These are phyloP conservation scores for Pantelozetes paolii DNA, from an alignment of 2,888 invertebrate genomes.

Conservation along the genomic window DNA sequence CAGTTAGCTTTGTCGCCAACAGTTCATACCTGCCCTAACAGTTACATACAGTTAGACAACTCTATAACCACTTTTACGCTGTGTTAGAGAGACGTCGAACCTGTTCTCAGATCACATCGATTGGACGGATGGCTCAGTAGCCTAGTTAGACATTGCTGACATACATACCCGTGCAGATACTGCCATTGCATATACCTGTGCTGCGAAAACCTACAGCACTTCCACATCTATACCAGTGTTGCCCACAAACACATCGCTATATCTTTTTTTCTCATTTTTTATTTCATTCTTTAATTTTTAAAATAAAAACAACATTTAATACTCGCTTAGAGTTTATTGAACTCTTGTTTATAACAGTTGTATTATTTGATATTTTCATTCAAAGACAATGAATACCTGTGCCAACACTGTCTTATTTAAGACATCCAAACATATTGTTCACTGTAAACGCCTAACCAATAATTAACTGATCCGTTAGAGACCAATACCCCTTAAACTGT, in stretches of 20 bases:
- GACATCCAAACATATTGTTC: background rate
- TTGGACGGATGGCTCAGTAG: constrained; percentile 35
- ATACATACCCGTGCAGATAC: background rate
- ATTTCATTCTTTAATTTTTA: background rate
- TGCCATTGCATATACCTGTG: background rate
- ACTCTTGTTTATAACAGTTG: background rate
- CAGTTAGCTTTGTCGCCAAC: background rate
- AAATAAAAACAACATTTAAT: constrained; percentile 32
- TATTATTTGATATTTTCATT: background rate
- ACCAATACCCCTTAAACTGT: background rate
- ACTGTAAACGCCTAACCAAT: background rate
- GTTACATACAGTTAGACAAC: constrained; percentile 3
- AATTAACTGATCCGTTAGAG: background rate
- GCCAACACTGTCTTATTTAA: background rate
- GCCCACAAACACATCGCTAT: background rate
- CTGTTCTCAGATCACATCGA: background rate
- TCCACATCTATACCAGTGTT: background rate
- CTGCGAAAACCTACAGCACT: background rate
- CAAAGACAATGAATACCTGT: background rate
- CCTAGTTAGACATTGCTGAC: constrained; percentile 21
- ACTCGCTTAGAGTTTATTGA: constrained; percentile 25
- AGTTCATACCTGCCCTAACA: background rate
- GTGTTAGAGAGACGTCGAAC: background rate
- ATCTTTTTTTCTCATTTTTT: background rate
- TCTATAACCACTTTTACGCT: background rate